Conservation (phyloP, 2,113 vertebrate species). For the Echinops telfairi region DNA sequence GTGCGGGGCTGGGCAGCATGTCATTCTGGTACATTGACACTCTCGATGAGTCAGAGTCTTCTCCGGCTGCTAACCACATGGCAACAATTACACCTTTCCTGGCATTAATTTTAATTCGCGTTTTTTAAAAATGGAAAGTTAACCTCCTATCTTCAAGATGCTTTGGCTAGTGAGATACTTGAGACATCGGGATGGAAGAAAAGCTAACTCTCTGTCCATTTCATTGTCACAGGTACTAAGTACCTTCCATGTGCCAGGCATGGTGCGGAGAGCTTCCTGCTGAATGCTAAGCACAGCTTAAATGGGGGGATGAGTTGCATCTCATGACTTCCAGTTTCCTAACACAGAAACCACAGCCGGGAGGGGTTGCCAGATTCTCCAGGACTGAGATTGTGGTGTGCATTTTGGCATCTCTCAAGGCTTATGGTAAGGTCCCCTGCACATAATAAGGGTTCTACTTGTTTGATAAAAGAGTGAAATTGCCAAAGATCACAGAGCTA, state of each 20-base stretch:
- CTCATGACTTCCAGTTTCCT: background rate
- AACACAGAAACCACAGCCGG: background rate
- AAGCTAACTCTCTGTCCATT: background rate
- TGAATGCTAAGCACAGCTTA: background rate
- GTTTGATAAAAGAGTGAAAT: constrained; percentile 17
- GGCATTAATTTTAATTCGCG: background rate
- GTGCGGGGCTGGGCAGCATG: background rate
- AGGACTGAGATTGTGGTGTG: background rate
- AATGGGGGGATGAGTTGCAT: background rate
- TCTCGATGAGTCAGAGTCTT: background rate
- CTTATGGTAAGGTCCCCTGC: background rate
- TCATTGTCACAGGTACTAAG: background rate
- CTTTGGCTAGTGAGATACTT: background rate
- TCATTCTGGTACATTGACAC: background rate
- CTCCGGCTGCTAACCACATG: background rate
- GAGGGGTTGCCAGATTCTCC: background rate
- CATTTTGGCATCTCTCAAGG: background rate
- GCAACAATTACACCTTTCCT: background rate
- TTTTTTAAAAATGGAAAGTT: constrained; percentile 23
- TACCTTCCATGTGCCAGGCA: fast-evolving
- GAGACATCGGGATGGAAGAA: background rate
- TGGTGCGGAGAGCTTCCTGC: background rate
- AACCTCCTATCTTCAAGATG: background rate
- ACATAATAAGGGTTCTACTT: background rate
- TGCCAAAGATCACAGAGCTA: constrained; percentile 23